phyloP scores from a whole-genome alignment of 2,797 vertebrate species.

The Phoeniculus purpureus region DNA sequence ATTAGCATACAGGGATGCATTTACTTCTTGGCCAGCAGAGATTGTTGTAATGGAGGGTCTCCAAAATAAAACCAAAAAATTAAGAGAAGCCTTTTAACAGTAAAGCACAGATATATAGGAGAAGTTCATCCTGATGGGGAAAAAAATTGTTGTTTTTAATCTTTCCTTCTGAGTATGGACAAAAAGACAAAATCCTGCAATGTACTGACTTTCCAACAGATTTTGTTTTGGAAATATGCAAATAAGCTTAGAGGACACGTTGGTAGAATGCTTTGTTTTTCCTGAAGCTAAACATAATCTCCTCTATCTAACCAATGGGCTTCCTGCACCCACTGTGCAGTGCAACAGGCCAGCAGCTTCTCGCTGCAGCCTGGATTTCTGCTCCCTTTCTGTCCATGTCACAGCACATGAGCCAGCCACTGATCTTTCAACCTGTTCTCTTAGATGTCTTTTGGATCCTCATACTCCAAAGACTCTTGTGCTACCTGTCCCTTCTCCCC shows the following conservation, averaged over 20 bases:
- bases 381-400: background rate
- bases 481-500: background rate
- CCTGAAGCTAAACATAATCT: background rate
- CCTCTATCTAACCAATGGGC: background rate
- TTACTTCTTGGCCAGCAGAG: background rate
- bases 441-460: background rate
- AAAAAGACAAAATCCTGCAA: background rate
- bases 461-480: background rate
- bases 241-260: background rate
- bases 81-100: background rate
- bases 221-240: background rate
- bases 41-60: background rate
- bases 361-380: accelerated
- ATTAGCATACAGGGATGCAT: background rate
- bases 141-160: background rate
- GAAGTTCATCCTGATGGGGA: background rate
- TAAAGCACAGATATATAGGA: background rate
- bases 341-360: background rate
- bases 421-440: background rate
- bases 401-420: background rate
- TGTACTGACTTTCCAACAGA: background rate
- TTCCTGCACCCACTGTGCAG: accelerated
- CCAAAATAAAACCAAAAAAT: background rate
- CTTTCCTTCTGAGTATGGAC: background rate
- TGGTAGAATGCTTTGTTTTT: background rate